Evolutionary conservation across 1,140 invertebrate species (phyloP).

Genomic region (Helicoverpa zea): DNA sequence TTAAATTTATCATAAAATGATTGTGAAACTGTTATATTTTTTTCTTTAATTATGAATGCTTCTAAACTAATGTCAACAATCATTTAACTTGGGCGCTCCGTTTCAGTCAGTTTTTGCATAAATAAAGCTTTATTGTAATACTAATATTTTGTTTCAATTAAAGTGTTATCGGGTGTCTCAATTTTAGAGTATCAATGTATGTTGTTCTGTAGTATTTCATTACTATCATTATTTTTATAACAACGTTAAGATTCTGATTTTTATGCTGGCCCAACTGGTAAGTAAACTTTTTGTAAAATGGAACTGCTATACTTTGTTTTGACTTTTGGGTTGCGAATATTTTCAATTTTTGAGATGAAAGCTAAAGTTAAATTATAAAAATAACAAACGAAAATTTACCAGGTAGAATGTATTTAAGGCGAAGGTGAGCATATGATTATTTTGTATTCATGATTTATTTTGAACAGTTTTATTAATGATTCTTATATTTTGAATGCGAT

Average conservation of each 20-base stretch:
- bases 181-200: no score
- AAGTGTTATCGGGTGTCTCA: no score
- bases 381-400: slow-evolving; percentile 10
- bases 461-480: no score
- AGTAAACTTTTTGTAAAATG: slow-evolving; percentile 10
- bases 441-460: no score
- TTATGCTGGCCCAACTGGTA: not conserved
- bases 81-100: slow-evolving; percentile 9
- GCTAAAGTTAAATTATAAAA: slow-evolving; percentile 13
- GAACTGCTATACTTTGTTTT: slow-evolving; percentile 5
- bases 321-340: slow-evolving; percentile 27
- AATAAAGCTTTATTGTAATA: not conserved
- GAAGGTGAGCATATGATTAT: slow-evolving; percentile 57
- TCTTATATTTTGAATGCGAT: no score
- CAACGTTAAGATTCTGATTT: not conserved
- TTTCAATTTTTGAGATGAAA: slow-evolving; percentile 7
- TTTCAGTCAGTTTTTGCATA: not conserved
- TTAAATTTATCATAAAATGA: not conserved
- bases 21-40: not conserved
- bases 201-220: no score
- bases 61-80: slow-evolving; percentile 23
- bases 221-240: no score
- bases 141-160: no score
- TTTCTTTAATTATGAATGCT: slow-evolving; percentile 19
- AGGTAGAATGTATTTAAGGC: slow-evolving; percentile 66